Conservation (phyloP, 1,140 invertebrate species). For the Harpegnathos saltator region DNA sequence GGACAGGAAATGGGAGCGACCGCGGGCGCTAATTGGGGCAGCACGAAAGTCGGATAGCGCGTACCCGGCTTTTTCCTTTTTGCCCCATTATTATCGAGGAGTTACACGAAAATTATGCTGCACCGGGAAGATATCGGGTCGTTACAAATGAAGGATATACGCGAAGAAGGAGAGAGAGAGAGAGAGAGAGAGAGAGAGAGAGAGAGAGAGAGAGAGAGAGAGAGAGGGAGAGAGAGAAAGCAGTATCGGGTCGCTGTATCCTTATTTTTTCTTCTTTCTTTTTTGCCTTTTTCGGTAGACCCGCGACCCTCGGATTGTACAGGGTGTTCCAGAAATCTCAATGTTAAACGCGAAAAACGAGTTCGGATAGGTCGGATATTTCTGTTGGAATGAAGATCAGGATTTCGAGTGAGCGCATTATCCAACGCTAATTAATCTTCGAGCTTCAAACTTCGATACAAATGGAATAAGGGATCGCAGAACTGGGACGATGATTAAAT, state of each 20-base stretch:
- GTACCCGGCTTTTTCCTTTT: neutral
- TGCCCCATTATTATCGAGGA: conserved; percentile 9
- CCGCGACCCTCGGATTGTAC: neutral
- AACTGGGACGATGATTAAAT: neutral
- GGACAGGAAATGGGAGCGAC: conserved; percentile 21
- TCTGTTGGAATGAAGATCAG: too few species aligned
- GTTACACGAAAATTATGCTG: conserved; percentile 26
- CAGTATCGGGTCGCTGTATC: neutral
- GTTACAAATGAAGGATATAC: conserved; percentile 18
- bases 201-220: too few species aligned
- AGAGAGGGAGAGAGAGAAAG: too few species aligned
- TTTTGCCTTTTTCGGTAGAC: neutral
- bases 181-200: too few species aligned
- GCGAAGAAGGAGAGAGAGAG: too few species aligned
- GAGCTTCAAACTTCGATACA: neutral
- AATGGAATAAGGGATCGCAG: neutral
- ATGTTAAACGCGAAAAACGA: neutral
- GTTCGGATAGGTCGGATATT: too few species aligned
- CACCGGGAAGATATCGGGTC: neutral
- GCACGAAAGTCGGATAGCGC: conserved; percentile 29
- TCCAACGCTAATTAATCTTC: neutral
- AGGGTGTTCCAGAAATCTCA: neutral
- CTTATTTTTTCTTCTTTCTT: neutral
- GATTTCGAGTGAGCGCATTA: too few species aligned
- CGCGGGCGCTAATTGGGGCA: conserved; percentile 23